These are phyloP conservation scores for Anabas testudineus DNA, from an alignment of 2,797 vertebrate species.

Conservation along the genomic window DNA sequence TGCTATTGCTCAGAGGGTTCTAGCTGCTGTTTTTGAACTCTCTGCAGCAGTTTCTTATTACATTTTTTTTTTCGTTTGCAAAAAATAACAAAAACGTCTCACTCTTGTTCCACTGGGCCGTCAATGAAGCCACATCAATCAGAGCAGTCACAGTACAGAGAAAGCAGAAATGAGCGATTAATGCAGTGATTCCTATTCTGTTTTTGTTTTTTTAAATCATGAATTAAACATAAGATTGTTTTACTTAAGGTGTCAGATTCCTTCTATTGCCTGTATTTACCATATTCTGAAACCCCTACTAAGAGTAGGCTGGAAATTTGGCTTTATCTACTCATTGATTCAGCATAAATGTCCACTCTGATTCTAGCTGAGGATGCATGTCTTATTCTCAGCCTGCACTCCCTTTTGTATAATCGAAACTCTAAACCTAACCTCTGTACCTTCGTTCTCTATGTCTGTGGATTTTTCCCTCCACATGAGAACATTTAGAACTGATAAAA, in stretches of 20 bases:
- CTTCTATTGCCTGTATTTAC: too few species aligned
- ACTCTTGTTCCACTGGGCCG: not conserved
- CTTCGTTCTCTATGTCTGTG: too few species aligned
- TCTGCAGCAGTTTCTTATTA: conserved; percentile 8
- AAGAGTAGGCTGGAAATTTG: not conserved
- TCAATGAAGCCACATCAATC: not conserved
- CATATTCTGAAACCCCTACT: not conserved
- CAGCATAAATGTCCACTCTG: not conserved
- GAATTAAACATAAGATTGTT: not conserved
- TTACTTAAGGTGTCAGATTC: too few species aligned
- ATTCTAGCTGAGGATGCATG: not conserved
- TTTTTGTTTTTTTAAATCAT: not conserved
- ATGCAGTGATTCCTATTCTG: not conserved
- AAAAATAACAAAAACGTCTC: not conserved
- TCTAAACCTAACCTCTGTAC: not conserved
- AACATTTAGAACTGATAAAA: not conserved
- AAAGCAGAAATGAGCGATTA: not conserved
- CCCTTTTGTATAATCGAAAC: conserved; percentile 1
- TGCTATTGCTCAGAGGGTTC: conserved; percentile 15
- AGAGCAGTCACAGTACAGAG: not conserved
- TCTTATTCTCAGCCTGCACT: not conserved
- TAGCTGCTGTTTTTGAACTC: conserved; percentile 24
- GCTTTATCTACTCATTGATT: not conserved
- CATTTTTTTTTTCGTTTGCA: conserved; percentile 29
- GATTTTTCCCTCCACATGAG: not conserved